Conservation (phyloP, 2,888 invertebrate genomes). For the Caenorhabditis angaria region DNA sequence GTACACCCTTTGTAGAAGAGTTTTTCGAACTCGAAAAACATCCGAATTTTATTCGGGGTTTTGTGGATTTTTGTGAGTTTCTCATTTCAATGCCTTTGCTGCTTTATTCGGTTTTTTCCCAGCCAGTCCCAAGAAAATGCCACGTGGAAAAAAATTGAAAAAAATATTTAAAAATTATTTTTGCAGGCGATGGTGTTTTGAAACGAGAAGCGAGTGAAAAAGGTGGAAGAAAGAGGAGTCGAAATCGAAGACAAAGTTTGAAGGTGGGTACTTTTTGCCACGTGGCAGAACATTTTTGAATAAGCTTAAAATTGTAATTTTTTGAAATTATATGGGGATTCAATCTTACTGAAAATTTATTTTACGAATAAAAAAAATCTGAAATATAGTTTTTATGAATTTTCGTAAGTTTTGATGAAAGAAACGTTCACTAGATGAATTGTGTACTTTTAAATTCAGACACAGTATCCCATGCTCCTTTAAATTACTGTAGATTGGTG, state of each 20-base stretch:
- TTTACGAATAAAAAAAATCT: too few species aligned
- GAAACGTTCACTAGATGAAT: too few species aligned
- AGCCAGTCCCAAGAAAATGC: neutral
- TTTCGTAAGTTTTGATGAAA: too few species aligned
- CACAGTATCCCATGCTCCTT: too few species aligned
- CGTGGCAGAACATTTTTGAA: too few species aligned
- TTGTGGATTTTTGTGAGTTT: constrained; percentile 32
- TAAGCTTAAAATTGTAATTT: too few species aligned
- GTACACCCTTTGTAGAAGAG: constrained; percentile 17
- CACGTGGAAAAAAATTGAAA: neutral
- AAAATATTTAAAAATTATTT: too few species aligned
- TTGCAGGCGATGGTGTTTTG: constrained; percentile 43
- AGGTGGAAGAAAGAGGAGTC: constrained; percentile 41
- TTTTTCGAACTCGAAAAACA: constrained; percentile 36
- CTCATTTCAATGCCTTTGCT: neutral
- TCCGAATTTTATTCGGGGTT: constrained; percentile 33
- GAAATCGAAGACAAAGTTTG: constrained; percentile 41
- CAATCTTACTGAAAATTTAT: too few species aligned
- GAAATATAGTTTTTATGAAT: too few species aligned
- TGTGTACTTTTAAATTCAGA: too few species aligned
- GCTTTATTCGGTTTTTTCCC: neutral
- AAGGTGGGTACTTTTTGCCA: constrained; percentile 13
- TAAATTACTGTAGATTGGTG: too few species aligned
- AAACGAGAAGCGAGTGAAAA: constrained; percentile 45
- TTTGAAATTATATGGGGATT: too few species aligned